phyloP scores from a whole-genome alignment of 2,888 invertebrate species.

The Tuberolachnus salignus region DNA sequence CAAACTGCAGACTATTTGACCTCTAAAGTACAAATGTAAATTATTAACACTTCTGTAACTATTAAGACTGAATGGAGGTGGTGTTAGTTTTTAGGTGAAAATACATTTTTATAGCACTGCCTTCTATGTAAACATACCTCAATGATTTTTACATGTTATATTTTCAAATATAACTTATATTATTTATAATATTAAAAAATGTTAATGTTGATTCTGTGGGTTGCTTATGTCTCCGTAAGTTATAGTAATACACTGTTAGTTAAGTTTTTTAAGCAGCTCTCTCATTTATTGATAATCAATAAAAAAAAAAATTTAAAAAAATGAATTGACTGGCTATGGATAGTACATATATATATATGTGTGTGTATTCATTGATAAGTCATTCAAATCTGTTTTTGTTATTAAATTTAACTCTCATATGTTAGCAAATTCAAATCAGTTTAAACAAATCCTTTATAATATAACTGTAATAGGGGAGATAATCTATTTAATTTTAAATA shows the following conservation, averaged over 20 bases:
- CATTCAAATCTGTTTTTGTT: constrained; percentile 30
- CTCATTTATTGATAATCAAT: constrained; percentile 38
- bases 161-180: constrained; percentile 58
- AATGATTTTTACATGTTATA: constrained; percentile 57
- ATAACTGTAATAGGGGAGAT: constrained; percentile 5
- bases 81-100: constrained; percentile 55
- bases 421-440: constrained; percentile 41
- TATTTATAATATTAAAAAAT: constrained; percentile 58
- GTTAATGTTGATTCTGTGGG: constrained; percentile 57
- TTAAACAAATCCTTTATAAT: constrained; percentile 11
- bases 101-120: constrained; percentile 51
- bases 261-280: constrained; percentile 51
- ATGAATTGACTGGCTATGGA: constrained; percentile 30
- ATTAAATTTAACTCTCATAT: constrained; percentile 30
- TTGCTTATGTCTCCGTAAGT: constrained; percentile 55
- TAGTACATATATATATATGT: constrained; percentile 37
- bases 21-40: constrained; percentile 58
- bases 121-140: constrained; percentile 53
- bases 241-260: constrained; percentile 50
- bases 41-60: constrained; percentile 54
- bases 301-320: constrained; percentile 19
- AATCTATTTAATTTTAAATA: constrained; percentile 24
- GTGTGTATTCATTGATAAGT: constrained; percentile 38
- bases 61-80: constrained; percentile 48
- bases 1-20: constrained; percentile 57